Percentiles rank a stretch among this genome's conserved stretches.
These are phyloP conservation scores for Pardalotus punctatus DNA, from an alignment of 2,113 vertebrate species.

Conservation along the genomic window DNA sequence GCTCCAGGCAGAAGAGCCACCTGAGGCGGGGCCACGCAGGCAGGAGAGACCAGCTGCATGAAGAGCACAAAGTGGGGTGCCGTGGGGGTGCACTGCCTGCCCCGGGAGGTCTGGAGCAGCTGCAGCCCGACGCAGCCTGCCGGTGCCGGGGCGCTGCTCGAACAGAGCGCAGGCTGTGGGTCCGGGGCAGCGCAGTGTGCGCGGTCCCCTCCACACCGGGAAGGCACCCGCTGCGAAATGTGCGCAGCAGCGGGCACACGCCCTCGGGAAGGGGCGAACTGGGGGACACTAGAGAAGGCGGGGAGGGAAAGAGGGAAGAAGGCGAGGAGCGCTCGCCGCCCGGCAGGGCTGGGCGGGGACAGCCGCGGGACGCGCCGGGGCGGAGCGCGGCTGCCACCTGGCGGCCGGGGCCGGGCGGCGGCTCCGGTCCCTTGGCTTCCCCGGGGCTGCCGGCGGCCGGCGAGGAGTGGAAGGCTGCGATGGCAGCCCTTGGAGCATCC, in stretches of 20 bases:
- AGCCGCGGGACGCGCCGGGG: not conserved
- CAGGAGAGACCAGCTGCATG: not conserved
- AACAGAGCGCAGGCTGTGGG: not conserved
- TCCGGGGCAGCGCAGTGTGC: not conserved
- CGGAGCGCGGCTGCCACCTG: not conserved
- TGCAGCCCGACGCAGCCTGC: not conserved
- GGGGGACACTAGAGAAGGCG: not conserved
- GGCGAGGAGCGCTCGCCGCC: not conserved
- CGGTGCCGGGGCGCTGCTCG: not conserved
- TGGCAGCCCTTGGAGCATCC: not conserved
- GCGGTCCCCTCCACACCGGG: not conserved
- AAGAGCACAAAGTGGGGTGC: not conserved
- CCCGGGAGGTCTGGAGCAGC: not conserved
- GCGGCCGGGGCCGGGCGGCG: not conserved
- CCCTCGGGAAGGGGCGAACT: rapidly evolving
- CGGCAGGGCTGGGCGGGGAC: no score
- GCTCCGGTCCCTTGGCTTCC: no score
- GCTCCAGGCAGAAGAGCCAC: not conserved
- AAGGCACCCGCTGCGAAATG: not conserved
- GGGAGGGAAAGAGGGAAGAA: not conserved
- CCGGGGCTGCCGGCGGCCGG: no score
- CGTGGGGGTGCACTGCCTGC: not conserved
- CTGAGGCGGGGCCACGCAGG: not conserved
- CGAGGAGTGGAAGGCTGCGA: not conserved
- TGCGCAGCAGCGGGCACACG: not conserved